Percentiles rank a stretch among this genome's conserved stretches.
These are phyloP conservation scores for Drosophila setifemur DNA, from an alignment of 1,140 invertebrate genomes.

Conservation along the genomic window DNA sequence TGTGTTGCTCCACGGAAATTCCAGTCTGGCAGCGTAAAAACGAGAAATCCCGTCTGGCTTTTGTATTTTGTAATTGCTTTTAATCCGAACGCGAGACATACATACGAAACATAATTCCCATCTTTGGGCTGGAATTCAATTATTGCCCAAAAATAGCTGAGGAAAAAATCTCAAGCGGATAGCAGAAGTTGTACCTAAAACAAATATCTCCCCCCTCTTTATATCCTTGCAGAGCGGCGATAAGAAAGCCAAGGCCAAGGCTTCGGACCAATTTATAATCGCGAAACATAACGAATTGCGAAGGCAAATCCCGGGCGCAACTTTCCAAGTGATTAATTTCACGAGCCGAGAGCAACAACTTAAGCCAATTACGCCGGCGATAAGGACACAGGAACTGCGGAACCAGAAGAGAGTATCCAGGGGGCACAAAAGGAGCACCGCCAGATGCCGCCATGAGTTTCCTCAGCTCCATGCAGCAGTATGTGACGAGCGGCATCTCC, in stretches of 20 bases:
- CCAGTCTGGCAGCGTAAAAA: constrained; percentile 32
- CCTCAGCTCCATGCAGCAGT: constrained; percentile 90
- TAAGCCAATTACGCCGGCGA: constrained; percentile 63
- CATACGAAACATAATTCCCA: constrained; percentile 7
- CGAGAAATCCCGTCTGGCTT: constrained; percentile 4
- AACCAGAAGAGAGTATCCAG: constrained; percentile 17
- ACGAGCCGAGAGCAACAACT: constrained; percentile 40
- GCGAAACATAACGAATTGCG: constrained; percentile 53
- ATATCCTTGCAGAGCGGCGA: constrained; percentile 53
- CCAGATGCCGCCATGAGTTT: constrained; percentile 88
- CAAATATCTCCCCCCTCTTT: constrained; percentile 30
- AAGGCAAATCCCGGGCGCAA: constrained; percentile 54
- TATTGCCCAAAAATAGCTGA: constrained; percentile 57
- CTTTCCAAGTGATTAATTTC: constrained; percentile 77
- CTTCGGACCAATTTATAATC: constrained; percentile 58
- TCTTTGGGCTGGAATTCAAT: constrained; percentile 42
- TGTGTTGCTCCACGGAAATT: not conserved
- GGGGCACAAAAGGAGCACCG: not conserved
- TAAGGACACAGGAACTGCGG: constrained; percentile 21
- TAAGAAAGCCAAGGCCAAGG: constrained; percentile 23
- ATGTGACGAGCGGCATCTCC: constrained; percentile 90
- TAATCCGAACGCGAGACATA: constrained; percentile 20
- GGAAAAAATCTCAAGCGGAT: constrained; percentile 25
- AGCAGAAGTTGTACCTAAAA: constrained; percentile 31
- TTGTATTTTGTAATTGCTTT: constrained; percentile 48